Evolutionary conservation across 1,140 invertebrate genomes (phyloP).

Genomic region (Hestina assimilis): DNA sequence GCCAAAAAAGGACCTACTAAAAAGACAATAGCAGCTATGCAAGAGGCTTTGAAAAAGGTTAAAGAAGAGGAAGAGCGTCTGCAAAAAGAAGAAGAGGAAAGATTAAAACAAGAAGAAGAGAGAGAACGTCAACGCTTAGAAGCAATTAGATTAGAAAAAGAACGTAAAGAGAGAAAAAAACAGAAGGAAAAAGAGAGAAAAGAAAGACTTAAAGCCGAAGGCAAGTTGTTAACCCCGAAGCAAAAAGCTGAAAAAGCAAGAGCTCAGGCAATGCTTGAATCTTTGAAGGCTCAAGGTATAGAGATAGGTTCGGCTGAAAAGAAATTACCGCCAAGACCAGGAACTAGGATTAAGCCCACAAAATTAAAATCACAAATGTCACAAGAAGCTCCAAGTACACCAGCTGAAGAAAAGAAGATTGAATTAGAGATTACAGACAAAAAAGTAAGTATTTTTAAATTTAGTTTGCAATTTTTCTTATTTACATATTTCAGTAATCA

Average conservation of each 20-base stretch:
- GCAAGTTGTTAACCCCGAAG: conserved; percentile 94
- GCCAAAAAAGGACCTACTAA: conserved; percentile 85
- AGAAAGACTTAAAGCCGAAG: conserved; percentile 95
- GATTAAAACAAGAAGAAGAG: conserved; percentile 85
- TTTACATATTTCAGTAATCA: neutral
- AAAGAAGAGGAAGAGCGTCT: conserved; percentile 93
- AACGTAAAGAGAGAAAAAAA: conserved; percentile 94
- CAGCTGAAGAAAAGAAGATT: conserved; percentile 76
- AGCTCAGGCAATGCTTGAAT: conserved; percentile 92
- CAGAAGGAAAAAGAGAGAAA: conserved; percentile 96
- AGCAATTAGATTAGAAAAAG: conserved; percentile 89
- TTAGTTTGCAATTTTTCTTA: neutral
- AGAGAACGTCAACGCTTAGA: conserved; percentile 85
- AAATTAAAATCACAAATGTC: conserved; percentile 83
- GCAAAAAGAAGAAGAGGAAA: conserved; percentile 89
- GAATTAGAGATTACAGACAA: conserved; percentile 80
- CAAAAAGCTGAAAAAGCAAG: conserved; percentile 93
- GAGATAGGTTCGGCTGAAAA: conserved; percentile 81
- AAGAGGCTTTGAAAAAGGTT: conserved; percentile 91
- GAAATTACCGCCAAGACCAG: conserved; percentile 82
- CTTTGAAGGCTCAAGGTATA: conserved; percentile 90
- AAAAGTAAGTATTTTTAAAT: conserved; percentile 47
- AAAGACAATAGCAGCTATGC: conserved; percentile 91
- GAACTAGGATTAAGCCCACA: conserved; percentile 85
- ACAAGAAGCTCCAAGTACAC: conserved; percentile 71